A percentile compares a stretch with the other conserved stretches of the same genome.
Conservation (phyloP, 2,113 vertebrate genomes). For the Gracilinanus agilis region DNA sequence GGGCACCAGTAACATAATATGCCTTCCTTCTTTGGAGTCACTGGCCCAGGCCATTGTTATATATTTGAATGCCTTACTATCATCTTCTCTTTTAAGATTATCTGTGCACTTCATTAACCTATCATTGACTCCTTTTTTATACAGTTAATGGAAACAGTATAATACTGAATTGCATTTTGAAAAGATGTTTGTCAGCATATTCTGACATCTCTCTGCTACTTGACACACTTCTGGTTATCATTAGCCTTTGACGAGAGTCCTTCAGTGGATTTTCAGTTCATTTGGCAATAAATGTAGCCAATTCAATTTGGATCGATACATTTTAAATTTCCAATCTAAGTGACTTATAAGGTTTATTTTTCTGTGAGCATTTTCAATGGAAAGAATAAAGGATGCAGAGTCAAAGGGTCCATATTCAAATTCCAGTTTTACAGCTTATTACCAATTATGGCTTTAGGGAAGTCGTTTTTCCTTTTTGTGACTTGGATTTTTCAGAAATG, state of each 20-base stretch:
- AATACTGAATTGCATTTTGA: slow-evolving; percentile 52
- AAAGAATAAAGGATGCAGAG: not conserved
- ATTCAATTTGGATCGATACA: slow-evolving; percentile 14
- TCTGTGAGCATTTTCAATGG: not conserved
- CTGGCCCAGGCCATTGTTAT: not conserved
- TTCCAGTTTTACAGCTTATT: not conserved
- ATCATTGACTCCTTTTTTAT: slow-evolving; percentile 47
- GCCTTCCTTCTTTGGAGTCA: not conserved
- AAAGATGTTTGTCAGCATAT: slow-evolving; percentile 59
- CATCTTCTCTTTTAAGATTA: slow-evolving; percentile 14
- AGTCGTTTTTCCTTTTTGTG: not conserved
- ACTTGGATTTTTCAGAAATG: not conserved
- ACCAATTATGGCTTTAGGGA: not conserved
- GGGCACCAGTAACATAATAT: not conserved
- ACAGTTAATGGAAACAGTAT: slow-evolving; percentile 33
- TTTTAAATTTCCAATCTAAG: slow-evolving; percentile 45
- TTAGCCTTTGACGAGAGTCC: not conserved
- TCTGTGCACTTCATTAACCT: slow-evolving; percentile 65
- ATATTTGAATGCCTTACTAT: not conserved
- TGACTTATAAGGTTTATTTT: slow-evolving; percentile 1
- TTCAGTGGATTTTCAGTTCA: not conserved
- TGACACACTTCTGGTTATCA: slow-evolving; percentile 17
- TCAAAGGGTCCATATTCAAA: not conserved
- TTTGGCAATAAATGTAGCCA: slow-evolving; percentile 21
- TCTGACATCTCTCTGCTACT: slow-evolving; percentile 46